Conservation (phyloP, 2,113 vertebrate species). For the Oncorhynchus keta region DNA sequence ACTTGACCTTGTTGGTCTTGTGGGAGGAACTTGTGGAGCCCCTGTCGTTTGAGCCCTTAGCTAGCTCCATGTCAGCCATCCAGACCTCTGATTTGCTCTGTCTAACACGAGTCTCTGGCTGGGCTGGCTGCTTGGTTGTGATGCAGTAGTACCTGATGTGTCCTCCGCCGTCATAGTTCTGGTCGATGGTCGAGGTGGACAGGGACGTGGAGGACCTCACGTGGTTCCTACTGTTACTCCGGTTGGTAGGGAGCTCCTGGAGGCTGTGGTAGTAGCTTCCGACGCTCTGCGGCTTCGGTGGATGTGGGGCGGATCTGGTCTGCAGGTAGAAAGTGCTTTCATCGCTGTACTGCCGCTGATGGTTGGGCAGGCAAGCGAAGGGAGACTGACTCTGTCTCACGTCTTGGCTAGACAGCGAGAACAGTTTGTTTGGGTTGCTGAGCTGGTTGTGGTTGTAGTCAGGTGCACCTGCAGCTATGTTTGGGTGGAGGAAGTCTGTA, state of each 20-base stretch:
- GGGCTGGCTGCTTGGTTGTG: slow-evolving; percentile 62
- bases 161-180: slow-evolving; percentile 58
- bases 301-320: slow-evolving; percentile 33
- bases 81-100: slow-evolving; percentile 54
- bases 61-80: slow-evolving; percentile 45
- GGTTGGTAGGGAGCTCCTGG: slow-evolving; percentile 67
- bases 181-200: slow-evolving; percentile 46
- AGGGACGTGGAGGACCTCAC: slow-evolving; percentile 40
- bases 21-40: slow-evolving; percentile 35
- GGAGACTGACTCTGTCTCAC: slow-evolving; percentile 67
- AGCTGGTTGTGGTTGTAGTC: slow-evolving; percentile 55
- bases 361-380: slow-evolving; percentile 59
- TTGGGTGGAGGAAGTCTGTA: slow-evolving; percentile 46
- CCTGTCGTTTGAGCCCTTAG: slow-evolving; percentile 42
- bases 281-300: slow-evolving; percentile 65
- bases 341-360: slow-evolving; percentile 80
- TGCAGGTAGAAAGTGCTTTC: slow-evolving; percentile 76
- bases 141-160: slow-evolving; percentile 64
- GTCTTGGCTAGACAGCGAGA: slow-evolving; percentile 83
- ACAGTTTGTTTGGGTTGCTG: slow-evolving; percentile 65
- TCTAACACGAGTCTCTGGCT: slow-evolving; percentile 43
- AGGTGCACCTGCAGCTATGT: slow-evolving; percentile 33
- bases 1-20: slow-evolving; percentile 52
- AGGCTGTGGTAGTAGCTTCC: slow-evolving; percentile 67
- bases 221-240: slow-evolving; percentile 45